Evolutionary conservation across 1,140 invertebrate genomes (phyloP).

Genomic region (Sitophilus oryzae): DNA sequence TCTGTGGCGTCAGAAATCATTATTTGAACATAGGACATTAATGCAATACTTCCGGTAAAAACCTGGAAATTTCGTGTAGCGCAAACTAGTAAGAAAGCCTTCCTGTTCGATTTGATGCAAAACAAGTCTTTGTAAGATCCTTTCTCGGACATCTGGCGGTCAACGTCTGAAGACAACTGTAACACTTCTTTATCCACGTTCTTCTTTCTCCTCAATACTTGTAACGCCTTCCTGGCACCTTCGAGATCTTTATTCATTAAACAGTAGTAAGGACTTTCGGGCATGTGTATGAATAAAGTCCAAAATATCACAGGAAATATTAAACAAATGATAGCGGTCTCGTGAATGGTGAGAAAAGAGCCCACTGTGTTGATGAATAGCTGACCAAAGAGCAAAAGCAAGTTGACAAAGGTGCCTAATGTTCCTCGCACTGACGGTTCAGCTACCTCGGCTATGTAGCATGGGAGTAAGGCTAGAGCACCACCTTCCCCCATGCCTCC

Average conservation of each 20-base stretch:
- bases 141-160: slow-evolving; percentile 31
- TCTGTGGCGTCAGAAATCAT: slow-evolving; percentile 45
- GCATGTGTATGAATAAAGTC: slow-evolving; percentile 58
- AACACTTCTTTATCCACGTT: slow-evolving; percentile 73
- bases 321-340: slow-evolving; percentile 47
- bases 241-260: slow-evolving; percentile 65
- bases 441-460: slow-evolving; percentile 52
- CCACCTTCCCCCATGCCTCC: slow-evolving; percentile 54
- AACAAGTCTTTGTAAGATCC: slow-evolving; percentile 46
- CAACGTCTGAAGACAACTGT: slow-evolving; percentile 54
- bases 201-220: slow-evolving; percentile 69
- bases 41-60: slow-evolving; percentile 54
- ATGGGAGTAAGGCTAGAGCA: slow-evolving; percentile 47
- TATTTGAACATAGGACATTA: slow-evolving; percentile 57
- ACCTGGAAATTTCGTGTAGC: slow-evolving; percentile 53
- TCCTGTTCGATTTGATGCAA: slow-evolving; percentile 42
- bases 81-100: slow-evolving; percentile 47
- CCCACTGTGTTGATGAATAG: slow-evolving; percentile 49
- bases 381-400: slow-evolving; percentile 47
- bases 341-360: slow-evolving; percentile 45
- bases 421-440: slow-evolving; percentile 52
- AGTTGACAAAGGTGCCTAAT: slow-evolving; percentile 49
- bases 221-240: slow-evolving; percentile 63
- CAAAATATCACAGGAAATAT: slow-evolving; percentile 47
- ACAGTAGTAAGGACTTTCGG: slow-evolving; percentile 85